Conservation (phyloP, 2,888 invertebrate genomes). For the Spodoptera exigua region DNA sequence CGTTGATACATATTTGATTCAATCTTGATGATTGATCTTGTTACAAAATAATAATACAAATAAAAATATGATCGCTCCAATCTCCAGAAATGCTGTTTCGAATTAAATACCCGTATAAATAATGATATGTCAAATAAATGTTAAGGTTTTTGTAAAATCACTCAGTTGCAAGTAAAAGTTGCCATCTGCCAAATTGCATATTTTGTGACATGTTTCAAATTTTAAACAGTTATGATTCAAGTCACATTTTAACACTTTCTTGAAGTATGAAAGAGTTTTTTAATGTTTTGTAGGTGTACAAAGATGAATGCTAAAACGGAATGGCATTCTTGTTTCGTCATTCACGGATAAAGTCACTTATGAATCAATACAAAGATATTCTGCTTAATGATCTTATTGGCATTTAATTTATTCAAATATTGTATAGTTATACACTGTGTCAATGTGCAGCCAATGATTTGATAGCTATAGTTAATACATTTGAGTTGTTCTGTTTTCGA, state of each 20-base stretch:
- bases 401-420: slow-evolving; percentile 31
- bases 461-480: neutral
- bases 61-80: no score
- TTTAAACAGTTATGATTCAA: slow-evolving; percentile 24
- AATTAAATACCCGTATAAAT: no score
- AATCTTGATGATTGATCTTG: no score
- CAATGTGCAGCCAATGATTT: neutral
- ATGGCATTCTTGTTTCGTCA: slow-evolving; percentile 47
- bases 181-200: neutral
- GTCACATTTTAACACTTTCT: slow-evolving; percentile 31
- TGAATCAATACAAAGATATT: slow-evolving; percentile 56
- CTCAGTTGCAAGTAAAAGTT: no score
- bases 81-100: no score
- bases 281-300: slow-evolving; percentile 23
- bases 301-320: slow-evolving; percentile 23
- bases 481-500: no score
- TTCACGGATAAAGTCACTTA: slow-evolving; percentile 18
- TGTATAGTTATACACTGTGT: no score
- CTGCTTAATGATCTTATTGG: slow-evolving; percentile 32
- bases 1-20: no score
- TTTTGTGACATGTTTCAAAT: slow-evolving; percentile 13
- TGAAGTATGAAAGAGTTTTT: slow-evolving; percentile 1
- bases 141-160: no score
- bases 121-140: no score
- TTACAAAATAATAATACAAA: no score